These are phyloP conservation scores for Masnerella sp. DNA, from an alignment of 2,888 invertebrate species.

Conservation along the genomic window DNA sequence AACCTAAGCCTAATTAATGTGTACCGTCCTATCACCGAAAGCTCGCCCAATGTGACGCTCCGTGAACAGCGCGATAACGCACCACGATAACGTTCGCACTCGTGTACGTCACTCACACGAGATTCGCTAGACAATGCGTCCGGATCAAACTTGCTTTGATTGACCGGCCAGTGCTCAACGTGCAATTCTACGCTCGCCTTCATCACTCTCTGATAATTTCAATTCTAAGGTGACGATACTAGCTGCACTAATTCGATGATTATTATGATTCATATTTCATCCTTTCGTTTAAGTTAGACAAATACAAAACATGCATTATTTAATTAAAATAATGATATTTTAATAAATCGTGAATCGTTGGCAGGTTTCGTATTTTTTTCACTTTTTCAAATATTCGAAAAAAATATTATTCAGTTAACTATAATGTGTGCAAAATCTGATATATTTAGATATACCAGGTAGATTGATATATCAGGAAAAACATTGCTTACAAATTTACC, in stretches of 20 bases:
- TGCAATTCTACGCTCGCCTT: constrained; percentile 14
- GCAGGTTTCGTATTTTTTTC: too few species aligned
- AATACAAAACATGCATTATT: too few species aligned
- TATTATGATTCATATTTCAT: too few species aligned
- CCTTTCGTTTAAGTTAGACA: too few species aligned
- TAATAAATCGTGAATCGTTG: too few species aligned
- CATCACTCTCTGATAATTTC: constrained; percentile 34
- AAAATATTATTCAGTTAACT: too few species aligned
- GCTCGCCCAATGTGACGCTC: constrained; percentile 63
- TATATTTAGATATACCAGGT: too few species aligned
- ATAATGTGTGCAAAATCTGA: too few species aligned
- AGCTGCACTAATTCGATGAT: background rate
- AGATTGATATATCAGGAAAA: too few species aligned
- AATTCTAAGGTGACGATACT: constrained; percentile 4
- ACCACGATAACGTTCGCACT: constrained; percentile 62
- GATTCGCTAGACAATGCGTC: constrained; percentile 52
- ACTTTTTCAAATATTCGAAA: too few species aligned
- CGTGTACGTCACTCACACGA: constrained; percentile 57
- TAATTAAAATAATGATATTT: too few species aligned
- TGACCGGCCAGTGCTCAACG: constrained; percentile 46
- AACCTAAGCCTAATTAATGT: constrained; percentile 76
- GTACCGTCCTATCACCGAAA: constrained; percentile 70
- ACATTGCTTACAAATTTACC: too few species aligned
- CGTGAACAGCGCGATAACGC: constrained; percentile 64
- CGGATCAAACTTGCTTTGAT: constrained; percentile 58